Percentiles rank a stretch among this genome's conserved stretches.
These are phyloP conservation scores for Caenorhabditis tropicalis DNA, from an alignment of 1,140 invertebrate species.

Conservation along the genomic window DNA sequence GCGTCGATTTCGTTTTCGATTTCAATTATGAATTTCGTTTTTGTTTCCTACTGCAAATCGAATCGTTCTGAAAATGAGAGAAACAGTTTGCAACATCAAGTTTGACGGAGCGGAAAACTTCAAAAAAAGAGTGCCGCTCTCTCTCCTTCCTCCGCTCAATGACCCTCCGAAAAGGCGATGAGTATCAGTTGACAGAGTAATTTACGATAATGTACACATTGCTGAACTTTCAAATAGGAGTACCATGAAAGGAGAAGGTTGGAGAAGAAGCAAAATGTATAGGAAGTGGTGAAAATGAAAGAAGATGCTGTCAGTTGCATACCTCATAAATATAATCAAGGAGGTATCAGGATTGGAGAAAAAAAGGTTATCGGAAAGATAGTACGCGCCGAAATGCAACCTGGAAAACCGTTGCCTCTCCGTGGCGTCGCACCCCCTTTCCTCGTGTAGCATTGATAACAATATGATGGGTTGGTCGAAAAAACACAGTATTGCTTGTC, in stretches of 20 bases:
- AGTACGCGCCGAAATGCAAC: not conserved
- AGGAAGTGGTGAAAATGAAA: not conserved
- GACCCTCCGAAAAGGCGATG: not conserved
- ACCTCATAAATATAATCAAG: conserved; percentile 32
- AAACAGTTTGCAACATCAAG: not conserved
- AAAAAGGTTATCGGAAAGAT: conserved; percentile 23
- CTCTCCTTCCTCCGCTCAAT: no score
- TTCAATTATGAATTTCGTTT: not conserved
- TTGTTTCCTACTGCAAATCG: not conserved
- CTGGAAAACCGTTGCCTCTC: conserved; percentile 22
- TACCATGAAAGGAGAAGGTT: not conserved
- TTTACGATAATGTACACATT: conserved; percentile 42
- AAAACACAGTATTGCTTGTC: conserved; percentile 5
- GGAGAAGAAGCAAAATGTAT: not conserved
- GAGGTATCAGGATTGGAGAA: not conserved
- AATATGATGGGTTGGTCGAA: not conserved
- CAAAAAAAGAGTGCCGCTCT: not conserved
- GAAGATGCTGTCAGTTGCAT: not conserved
- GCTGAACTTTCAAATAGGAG: not conserved
- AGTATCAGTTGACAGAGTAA: conserved; percentile 40
- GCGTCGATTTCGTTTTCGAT: conserved; percentile 5
- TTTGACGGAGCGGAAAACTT: conserved; percentile 32
- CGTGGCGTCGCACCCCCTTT: not conserved
- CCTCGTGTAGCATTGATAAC: not conserved
- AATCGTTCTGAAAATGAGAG: conserved; percentile 25